Conservation (phyloP, 2,888 invertebrate genomes). For the Eupithecia pulchellata region DNA sequence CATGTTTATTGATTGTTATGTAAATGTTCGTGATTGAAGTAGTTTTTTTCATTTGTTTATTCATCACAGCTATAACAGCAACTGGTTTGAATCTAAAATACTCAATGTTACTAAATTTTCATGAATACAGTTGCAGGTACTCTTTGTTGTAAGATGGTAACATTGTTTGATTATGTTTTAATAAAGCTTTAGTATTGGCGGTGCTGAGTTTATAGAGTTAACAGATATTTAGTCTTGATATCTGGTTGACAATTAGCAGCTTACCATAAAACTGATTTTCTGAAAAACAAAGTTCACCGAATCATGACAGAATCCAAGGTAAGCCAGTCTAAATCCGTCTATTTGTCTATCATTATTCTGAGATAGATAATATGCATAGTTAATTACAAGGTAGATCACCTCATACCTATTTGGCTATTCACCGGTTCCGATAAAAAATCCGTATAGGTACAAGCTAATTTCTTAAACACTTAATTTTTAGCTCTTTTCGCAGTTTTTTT, state of each 20-base stretch:
- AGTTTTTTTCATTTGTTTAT: slow-evolving; percentile 20
- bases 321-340: not conserved
- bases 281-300: not conserved
- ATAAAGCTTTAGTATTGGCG: no score
- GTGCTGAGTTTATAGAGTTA: not conserved
- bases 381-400: not conserved
- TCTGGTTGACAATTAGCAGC: not conserved
- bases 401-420: not conserved
- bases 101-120: not conserved
- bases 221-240: not conserved
- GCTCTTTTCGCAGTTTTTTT: not conserved
- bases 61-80: not conserved
- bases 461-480: not conserved
- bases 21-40: slow-evolving; percentile 34
- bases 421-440: not conserved
- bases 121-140: not conserved
- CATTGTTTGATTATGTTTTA: not conserved
- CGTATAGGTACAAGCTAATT: not conserved
- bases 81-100: not conserved
- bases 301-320: not conserved
- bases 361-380: not conserved
- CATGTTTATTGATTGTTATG: slow-evolving; percentile 38
- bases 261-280: not conserved
- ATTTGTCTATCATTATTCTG: not conserved
- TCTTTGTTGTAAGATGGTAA: not conserved